Conservation (phyloP, 2,113 vertebrate species). For the Rhinoptilus africanus region DNA sequence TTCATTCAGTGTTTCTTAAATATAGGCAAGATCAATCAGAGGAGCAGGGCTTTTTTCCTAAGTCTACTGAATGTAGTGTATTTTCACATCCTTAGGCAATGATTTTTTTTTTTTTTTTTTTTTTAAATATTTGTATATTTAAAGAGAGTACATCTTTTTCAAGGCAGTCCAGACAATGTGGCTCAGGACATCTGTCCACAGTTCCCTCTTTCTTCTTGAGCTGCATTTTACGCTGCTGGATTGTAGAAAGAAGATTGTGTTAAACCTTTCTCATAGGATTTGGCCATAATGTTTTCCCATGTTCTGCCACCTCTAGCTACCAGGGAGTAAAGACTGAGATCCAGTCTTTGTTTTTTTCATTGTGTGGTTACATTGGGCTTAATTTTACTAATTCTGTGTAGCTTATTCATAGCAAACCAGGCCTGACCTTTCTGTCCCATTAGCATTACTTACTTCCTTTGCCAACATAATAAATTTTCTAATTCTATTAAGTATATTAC, state of each 20-base stretch:
- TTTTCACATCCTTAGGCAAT: not conserved
- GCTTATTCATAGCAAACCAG: not conserved
- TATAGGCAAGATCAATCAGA: not conserved
- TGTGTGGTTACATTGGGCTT: not conserved
- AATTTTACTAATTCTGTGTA: not conserved
- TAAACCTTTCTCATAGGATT: not conserved
- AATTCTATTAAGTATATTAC: not conserved
- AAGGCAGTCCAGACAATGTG: not conserved
- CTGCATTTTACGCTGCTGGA: not conserved
- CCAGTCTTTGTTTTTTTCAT: not conserved
- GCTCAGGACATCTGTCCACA: not conserved
- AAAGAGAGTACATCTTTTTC: not conserved
- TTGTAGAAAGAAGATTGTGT: too few species aligned
- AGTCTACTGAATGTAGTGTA: not conserved
- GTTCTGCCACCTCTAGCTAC: not conserved
- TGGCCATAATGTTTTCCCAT: rapidly evolving
- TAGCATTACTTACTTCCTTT: not conserved
- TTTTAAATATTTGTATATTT: too few species aligned
- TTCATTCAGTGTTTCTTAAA: not conserved
- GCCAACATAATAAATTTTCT: not conserved
- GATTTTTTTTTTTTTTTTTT: too few species aligned
- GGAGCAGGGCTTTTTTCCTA: not conserved
- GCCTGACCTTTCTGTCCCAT: not conserved
- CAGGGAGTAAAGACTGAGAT: not conserved
- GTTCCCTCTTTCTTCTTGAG: not conserved